Conservation (phyloP, 2,888 invertebrate species). For the Trissoscelio sp. region DNA sequence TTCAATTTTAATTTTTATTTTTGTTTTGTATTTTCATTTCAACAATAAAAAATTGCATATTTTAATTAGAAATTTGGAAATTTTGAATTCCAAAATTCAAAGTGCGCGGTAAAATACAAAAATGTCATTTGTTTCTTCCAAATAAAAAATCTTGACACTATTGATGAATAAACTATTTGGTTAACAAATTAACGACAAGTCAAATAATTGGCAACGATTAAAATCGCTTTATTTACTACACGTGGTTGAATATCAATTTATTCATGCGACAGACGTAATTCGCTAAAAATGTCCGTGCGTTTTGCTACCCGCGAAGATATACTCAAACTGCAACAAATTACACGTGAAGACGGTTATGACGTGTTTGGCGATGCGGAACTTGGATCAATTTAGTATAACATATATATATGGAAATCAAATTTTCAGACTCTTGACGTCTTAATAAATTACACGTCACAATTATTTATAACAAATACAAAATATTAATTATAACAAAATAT, state of each 20-base stretch:
- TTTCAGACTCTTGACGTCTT: no score
- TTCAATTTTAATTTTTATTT: no score
- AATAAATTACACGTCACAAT: no score
- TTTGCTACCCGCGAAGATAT: conserved; percentile 31
- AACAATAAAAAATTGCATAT: no score
- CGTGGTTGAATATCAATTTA: conserved; percentile 11
- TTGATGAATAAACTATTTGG: conserved; percentile 18
- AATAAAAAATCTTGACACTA: not conserved
- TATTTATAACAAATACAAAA: no score
- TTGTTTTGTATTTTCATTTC: no score
- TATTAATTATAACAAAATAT: no score
- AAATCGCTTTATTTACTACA: conserved; percentile 5
- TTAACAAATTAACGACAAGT: conserved; percentile 46
- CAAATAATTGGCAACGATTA: conserved; percentile 40
- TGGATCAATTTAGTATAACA: conserved; percentile 18
- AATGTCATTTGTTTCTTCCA: no score
- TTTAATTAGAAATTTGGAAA: no score
- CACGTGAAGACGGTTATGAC: conserved; percentile 9
- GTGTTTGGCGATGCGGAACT: conserved; percentile 23
- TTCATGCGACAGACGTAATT: conserved; percentile 9
- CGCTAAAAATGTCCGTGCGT: conserved; percentile 38
- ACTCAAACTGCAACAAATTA: conserved; percentile 27
- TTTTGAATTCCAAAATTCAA: no score
- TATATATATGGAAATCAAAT: no score
- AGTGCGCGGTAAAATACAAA: no score